Conservation (phyloP, 2,888 invertebrate species). For the Drosophila buzzatii region DNA sequence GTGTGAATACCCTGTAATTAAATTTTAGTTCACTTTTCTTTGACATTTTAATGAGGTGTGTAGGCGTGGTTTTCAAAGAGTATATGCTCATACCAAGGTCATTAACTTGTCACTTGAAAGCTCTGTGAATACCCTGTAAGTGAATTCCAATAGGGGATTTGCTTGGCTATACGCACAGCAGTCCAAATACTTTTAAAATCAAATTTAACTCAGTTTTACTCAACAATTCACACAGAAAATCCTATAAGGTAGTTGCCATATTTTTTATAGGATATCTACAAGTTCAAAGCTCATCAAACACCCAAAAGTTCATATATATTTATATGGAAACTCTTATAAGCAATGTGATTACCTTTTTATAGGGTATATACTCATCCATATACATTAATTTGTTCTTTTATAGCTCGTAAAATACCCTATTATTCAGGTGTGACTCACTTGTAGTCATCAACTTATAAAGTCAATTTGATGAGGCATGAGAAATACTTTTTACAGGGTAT, state of each 20-base stretch:
- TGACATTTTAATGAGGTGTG: background rate
- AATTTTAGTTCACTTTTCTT: background rate
- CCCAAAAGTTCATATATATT: background rate
- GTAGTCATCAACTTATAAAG: too few relatives aligned
- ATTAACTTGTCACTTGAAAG: too few relatives aligned
- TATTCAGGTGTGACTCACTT: background rate
- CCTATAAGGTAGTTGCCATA: background rate
- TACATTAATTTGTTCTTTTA: background rate
- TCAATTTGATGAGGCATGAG: too few relatives aligned
- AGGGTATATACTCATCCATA: background rate
- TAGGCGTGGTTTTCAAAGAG: too few relatives aligned
- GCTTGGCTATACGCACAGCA: too few relatives aligned
- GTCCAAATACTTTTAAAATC: too few relatives aligned
- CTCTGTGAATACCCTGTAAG: background rate
- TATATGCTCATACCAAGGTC: too few relatives aligned
- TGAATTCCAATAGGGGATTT: background rate
- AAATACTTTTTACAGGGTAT: slow-evolving; percentile 6
- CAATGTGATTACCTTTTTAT: background rate
- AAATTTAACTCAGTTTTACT: background rate
- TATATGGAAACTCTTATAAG: background rate
- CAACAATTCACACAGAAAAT: background rate
- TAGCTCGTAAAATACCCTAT: background rate
- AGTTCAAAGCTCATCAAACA: background rate
- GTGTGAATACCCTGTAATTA: slow-evolving; percentile 1
- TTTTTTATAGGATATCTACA: too few relatives aligned